Evolutionary conservation across 2,113 vertebrate genomes (phyloP), one percentile per base, ranked within the genome.

Genomic region (Halcyon malimbica): DNA sequence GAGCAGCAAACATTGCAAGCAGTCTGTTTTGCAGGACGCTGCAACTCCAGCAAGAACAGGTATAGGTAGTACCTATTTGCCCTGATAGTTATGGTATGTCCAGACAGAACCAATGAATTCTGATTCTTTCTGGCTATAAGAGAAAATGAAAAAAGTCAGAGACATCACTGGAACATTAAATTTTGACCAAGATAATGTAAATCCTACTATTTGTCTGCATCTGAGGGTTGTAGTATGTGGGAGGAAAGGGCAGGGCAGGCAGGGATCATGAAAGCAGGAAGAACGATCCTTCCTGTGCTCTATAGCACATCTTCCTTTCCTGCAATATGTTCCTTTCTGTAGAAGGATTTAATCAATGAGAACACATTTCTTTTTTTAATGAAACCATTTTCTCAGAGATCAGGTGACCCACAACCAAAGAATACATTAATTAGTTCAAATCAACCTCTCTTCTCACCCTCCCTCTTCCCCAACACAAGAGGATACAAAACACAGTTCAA

Each of bases 341-440:
- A 81, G 64, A 73, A 35, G 14, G 41, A 87, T 82, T 93, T 89
- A 60, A 89, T 59, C 56, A 96, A 56, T 1, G 5, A 20, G 6
- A 8, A 31, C 5, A 37, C 11, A 10, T 51, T 69, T 16, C 56
- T 87, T 94, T 96, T 68, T 44, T 86, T 86, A 62, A 76, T 62
- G 60, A 90, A 90, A 41, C 14, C 31, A 13, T 63, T 26, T 85
- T 83, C 44, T 83, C 35, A 31, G 62, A 82, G 23, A 92, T 82
- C 50, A 84, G 37, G 26, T 94, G 93, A 92, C 28, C 88, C 21
- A 28, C 48, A 93, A 48, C 15, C 15, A 90, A 25, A 94, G 35
- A 95, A 94, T 87, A 88, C 16, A 75, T 93, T 85, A 87, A 88
- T 80, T 93, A 82, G 33, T 74, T 87, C 67, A 95, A 94, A 81